Evolutionary conservation across 2,113 vertebrate species (phyloP).

Genomic region (Typhlomys cinereus): DNA sequence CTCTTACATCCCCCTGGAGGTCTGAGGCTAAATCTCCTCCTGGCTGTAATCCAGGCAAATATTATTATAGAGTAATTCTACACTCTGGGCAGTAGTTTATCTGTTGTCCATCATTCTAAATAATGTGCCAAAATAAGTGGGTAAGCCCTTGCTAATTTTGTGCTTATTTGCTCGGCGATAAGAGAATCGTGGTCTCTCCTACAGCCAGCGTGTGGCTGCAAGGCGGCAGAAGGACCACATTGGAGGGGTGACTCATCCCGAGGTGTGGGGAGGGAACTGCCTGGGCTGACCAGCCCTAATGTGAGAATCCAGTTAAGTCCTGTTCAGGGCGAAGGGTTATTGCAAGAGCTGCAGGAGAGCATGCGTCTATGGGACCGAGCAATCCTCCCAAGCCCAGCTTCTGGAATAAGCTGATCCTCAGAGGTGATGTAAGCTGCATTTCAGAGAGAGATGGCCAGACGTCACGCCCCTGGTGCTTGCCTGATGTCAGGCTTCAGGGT

Average conservation of each 20-base stretch:
- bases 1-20: not conserved
- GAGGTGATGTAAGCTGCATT: not conserved
- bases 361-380: not conserved
- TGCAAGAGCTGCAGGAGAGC: not conserved
- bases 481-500: not conserved
- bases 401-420: not conserved
- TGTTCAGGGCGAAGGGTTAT: not conserved
- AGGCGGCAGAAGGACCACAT: not conserved
- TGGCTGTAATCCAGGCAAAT: not conserved
- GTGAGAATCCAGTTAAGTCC: not conserved
- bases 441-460: not conserved
- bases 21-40: not conserved
- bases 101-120: not conserved
- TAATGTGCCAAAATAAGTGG: not conserved
- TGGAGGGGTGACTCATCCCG: not conserved
- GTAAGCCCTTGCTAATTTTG: not conserved
- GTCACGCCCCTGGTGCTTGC: too few relatives aligned
- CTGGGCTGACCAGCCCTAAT: not conserved
- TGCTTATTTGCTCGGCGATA: conserved; percentile 42
- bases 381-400: not conserved
- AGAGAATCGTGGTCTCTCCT: conserved; percentile 26
- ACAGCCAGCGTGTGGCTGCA: not conserved
- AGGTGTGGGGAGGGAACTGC: not conserved
- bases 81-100: not conserved
- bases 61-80: not conserved